Conservation (phyloP, 2,888 invertebrate genomes). For the Synanthedon vespiformis region DNA sequence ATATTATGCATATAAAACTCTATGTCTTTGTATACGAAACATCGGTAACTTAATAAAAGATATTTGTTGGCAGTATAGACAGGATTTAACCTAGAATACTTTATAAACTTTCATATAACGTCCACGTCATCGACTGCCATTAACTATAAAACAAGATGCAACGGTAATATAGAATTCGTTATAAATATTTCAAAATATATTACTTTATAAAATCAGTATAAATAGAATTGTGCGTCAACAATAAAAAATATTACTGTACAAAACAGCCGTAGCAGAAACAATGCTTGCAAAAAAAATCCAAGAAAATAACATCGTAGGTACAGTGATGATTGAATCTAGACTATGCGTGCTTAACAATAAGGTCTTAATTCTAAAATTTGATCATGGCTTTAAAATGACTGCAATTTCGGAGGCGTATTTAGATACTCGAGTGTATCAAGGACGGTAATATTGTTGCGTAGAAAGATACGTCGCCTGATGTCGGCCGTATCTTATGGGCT, state of each 20-base stretch:
- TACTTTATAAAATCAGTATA: slow-evolving; percentile 45
- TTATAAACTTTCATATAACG: slow-evolving; percentile 28
- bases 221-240: slow-evolving; percentile 47
- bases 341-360: slow-evolving; percentile 54
- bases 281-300: slow-evolving; percentile 34
- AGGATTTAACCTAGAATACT: slow-evolving; percentile 35
- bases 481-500: slow-evolving; percentile 63
- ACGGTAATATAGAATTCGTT: slow-evolving; percentile 41
- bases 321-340: slow-evolving; percentile 49
- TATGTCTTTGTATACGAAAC: slow-evolving; percentile 53
- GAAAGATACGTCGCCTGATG: slow-evolving; percentile 53
- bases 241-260: slow-evolving; percentile 61
- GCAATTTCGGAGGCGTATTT: slow-evolving; percentile 22
- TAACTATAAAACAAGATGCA: slow-evolving; percentile 39
- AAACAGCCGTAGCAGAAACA: slow-evolving; percentile 40
- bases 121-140: slow-evolving; percentile 43
- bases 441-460: slow-evolving; percentile 50
- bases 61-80: slow-evolving; percentile 52
- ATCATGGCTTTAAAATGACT: slow-evolving; percentile 64
- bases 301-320: slow-evolving; percentile 57
- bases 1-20: slow-evolving; percentile 33
- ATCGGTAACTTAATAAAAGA: slow-evolving; percentile 54
- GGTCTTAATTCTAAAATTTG: slow-evolving; percentile 50
- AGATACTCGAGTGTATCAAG: slow-evolving; percentile 11
- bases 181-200: slow-evolving; percentile 48